Base-by-base conservation (phyloP, 2,113 vertebrate species). In the Gulo gulo region DNA sequence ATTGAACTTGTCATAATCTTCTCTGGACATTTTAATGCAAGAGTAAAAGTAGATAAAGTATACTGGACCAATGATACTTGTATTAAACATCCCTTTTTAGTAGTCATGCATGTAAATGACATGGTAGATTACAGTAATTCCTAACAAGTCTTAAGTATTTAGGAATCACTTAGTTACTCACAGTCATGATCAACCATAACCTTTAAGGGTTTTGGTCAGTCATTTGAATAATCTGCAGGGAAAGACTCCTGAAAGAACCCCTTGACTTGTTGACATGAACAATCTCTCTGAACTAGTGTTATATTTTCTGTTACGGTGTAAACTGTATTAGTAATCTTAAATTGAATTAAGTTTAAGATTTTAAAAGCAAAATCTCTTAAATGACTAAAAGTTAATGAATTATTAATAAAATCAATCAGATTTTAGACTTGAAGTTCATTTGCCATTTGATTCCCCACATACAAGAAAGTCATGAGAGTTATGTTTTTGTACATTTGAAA, bases 171-270 rank as follows among this genome's bases (percentile, higher is more conserved):
- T 61, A 34, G 45, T 88, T 95, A 69, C 74, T 97, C n/a, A 0
- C 15, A n/a, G 50, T 88, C 45, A 5, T 3, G 12, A 80, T 42
- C 76, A 76, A 31, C 7, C 9, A 65, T 91, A 93, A 85, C 96
- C 95, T 98, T 87, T 86, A 98, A 95, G 88, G 59, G 55, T 98
- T 97, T 67, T 81, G 78, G 84, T 97, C 18, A 31, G 29, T 98
- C 94, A 78, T 97, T 97, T 96, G 97, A 98, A 94, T 97, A 83
- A 97, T 98, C 85, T 98, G 21, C 7, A 61, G 86, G 91, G 97
- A 95, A 96, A 95, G 61, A 67, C 50, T 98, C 73, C 79, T 94
- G 23, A 97, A 98, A 98, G 78, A 82, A 95, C 26, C 96, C 94
- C 74, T 87, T 94, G 78, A 42, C 94, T 91, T 98, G 74, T 87